Conservation (phyloP, 2,113 vertebrate genomes). For the Psephotus haematonotus region DNA sequence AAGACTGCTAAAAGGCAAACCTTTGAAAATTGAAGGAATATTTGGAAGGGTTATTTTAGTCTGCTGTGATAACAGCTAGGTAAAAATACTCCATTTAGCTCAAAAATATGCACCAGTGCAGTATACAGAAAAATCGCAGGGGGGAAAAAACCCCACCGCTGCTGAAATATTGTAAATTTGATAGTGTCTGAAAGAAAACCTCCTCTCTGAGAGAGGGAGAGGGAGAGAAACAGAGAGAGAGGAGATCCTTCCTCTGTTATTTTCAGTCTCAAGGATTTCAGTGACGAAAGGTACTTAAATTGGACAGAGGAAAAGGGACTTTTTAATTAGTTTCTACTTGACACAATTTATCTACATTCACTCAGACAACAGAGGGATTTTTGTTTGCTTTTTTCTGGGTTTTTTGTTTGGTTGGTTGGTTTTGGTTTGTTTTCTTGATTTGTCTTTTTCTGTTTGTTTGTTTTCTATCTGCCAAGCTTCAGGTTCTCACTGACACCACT, state of each 20-base stretch:
- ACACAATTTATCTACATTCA: neutral
- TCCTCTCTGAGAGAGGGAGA: neutral
- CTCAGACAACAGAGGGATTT: neutral
- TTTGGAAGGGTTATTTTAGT: neutral
- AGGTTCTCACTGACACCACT: neutral
- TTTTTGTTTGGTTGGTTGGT: neutral
- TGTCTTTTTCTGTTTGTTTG: neutral
- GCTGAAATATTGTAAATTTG: neutral
- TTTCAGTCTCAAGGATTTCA: neutral
- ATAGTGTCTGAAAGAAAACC: neutral
- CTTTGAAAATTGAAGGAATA: constrained; percentile 9
- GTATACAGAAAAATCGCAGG: neutral
- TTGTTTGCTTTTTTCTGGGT: neutral
- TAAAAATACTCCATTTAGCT: neutral
- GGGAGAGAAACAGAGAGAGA: neutral
- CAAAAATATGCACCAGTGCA: neutral
- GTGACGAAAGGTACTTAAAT: neutral
- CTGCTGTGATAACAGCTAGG: neutral
- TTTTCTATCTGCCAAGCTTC: neutral
- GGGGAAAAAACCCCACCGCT: fast-evolving
- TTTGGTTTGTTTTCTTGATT: neutral
- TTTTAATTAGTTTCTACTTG: neutral
- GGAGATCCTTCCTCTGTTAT: neutral
- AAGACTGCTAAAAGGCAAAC: neutral
- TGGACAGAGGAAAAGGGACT: neutral